phyloP scores from a whole-genome alignment of 2,888 invertebrate genomes.

The Helobdella robusta region DNA sequence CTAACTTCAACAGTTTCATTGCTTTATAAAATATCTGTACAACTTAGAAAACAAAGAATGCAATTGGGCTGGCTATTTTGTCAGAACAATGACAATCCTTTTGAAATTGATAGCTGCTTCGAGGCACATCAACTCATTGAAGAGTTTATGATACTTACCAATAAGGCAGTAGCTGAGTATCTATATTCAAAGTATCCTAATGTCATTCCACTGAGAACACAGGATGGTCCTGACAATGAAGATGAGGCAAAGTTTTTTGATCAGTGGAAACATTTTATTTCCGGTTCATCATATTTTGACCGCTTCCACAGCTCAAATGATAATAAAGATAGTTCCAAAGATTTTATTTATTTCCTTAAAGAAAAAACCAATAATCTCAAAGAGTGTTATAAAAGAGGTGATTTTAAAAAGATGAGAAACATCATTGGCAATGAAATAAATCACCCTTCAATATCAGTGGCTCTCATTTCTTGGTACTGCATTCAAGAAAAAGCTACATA shows the following conservation, averaged over 20 bases:
- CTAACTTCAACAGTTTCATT: neutral
- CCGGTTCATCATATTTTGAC: conserved; percentile 1
- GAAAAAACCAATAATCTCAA: neutral
- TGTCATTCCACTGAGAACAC: conserved; percentile 38
- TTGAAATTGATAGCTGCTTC: conserved; percentile 30
- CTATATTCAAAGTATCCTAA: conserved; percentile 37
- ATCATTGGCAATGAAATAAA: conserved; percentile 38
- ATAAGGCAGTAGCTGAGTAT: conserved; percentile 39
- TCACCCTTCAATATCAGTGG: conserved; percentile 41
- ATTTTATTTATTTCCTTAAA: conserved; percentile 10
- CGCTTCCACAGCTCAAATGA: neutral
- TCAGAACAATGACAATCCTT: neutral
- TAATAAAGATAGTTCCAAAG: neutral
- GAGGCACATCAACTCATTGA: conserved; percentile 39
- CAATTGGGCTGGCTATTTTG: conserved; percentile 10
- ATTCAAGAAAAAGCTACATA: conserved; percentile 37
- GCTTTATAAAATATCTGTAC: conserved; percentile 1
- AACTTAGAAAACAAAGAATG: conserved; percentile 10
- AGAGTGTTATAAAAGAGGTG: conserved; percentile 29
- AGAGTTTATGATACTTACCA: conserved; percentile 42
- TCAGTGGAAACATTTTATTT: conserved; percentile 1
- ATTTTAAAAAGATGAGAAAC: conserved; percentile 36
- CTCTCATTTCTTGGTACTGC: conserved; percentile 35
- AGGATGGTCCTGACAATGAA: conserved; percentile 35
- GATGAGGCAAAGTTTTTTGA: conserved; percentile 25